Evolutionary conservation across 2,888 invertebrate species (phyloP), one percentile per base, ranked within the genome.

Genomic region (Drosophila fungiperda): DNA sequence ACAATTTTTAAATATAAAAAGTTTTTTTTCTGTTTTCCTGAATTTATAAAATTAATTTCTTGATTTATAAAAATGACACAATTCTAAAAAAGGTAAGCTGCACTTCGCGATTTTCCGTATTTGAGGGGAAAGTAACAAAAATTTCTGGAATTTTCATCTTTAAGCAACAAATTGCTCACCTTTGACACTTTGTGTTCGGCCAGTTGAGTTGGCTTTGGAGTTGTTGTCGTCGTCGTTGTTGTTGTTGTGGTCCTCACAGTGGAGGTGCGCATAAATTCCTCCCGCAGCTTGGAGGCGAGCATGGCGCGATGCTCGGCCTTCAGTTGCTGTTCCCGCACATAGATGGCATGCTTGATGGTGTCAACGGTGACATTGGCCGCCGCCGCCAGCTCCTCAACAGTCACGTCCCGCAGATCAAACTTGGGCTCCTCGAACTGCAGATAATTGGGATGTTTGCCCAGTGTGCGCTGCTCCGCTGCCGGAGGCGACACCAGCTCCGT

Each of bases 281-380:
- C 92, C 36, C 90, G 84, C 71, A 90, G 64, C 68, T 86, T 91
- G 36, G 89, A 85, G 52, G 85, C 92, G 73, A 92, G 64, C 82
- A 88, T 85, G 9, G 92, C 92, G 9, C 91, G 87, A 70, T 92
- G 95, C 83, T 95, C 95, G 55, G 94, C 95, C 87, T 95, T 89
- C 73, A 96, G 90, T 91, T 96, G 96, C 82, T 96, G 96, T 78
- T 96, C 96, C 52, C 96, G 94, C 80, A 96, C 93, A 6, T 95
- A 94, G 61, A 97, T 95, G 0, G 97, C 97, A 12, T 96, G 95
- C 87, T 97, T 96, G 4, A 97, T 94, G 9, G 96, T 96, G 69
- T 96, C 96, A 90, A 96, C 95, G 0, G 96, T 96, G 29, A 97
- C 95, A 89, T 97, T 97, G 20, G 96, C 96, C 7, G 96, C 96